Evolutionary conservation across 2,797 vertebrate genomes (phyloP).

Genomic region (Toxotes lorentzi): DNA sequence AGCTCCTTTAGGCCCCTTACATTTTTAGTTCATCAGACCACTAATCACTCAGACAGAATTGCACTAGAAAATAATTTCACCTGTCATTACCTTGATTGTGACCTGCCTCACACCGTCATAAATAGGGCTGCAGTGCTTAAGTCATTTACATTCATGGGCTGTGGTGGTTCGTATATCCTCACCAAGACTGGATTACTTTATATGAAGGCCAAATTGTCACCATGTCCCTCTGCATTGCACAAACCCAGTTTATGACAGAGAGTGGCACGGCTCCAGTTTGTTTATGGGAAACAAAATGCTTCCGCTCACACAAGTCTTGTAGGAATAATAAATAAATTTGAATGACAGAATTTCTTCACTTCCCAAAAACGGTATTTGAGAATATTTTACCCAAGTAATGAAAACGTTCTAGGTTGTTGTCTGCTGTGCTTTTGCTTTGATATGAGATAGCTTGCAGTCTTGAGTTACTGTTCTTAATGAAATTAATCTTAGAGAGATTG

Average conservation of each 20-base stretch:
- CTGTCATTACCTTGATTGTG: slow-evolving; percentile 73
- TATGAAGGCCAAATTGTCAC: slow-evolving; percentile 47
- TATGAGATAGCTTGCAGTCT: slow-evolving; percentile 37
- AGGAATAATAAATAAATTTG: slow-evolving; percentile 15
- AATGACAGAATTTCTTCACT: slow-evolving; percentile 20
- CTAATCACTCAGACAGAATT: slow-evolving; percentile 62
- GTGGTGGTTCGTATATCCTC: slow-evolving; percentile 61
- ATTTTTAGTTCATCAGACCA: slow-evolving; percentile 56
- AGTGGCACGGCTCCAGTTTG: slow-evolving; percentile 14
- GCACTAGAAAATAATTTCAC: slow-evolving; percentile 64
- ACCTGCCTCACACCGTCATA: slow-evolving; percentile 51
- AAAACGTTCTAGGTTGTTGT: slow-evolving; percentile 37
- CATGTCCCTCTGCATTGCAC: slow-evolving; percentile 42
- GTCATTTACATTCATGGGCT: slow-evolving; percentile 65
- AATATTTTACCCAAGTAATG: slow-evolving; percentile 17
- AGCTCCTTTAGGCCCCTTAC: slow-evolving; percentile 50
- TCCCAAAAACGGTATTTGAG: background rate
- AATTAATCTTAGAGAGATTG: slow-evolving; percentile 60
- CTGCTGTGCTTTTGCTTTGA: slow-evolving; percentile 37
- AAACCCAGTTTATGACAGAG: slow-evolving; percentile 44
- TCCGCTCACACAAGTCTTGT: slow-evolving; percentile 22
- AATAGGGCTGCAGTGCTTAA: slow-evolving; percentile 48
- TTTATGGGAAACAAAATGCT: slow-evolving; percentile 39
- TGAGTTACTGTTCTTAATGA: slow-evolving; percentile 52
- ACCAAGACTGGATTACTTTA: slow-evolving; percentile 49